Percentiles rank a stretch among this genome's conserved stretches.
phyloP scores from a whole-genome alignment of 2,888 invertebrate species.

The Pheosia gnoma region DNA sequence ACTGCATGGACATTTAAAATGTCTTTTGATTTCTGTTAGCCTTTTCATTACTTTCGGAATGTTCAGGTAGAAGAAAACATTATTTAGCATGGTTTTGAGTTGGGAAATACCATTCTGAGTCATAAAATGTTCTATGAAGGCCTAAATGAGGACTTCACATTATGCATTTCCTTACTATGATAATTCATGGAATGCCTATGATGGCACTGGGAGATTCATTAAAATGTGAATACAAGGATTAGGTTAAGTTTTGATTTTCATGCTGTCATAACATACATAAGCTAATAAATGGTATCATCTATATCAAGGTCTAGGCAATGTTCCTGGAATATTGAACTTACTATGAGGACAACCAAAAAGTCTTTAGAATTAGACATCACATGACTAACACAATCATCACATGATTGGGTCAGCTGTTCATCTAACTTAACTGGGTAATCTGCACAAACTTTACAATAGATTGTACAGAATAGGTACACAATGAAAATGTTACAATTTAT shows the following conservation, averaged over 20 bases:
- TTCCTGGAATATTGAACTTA: not conserved
- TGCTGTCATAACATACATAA: not conserved
- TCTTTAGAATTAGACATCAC: slow-evolving; percentile 47
- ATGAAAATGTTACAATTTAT: not conserved
- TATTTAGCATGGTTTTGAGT: not conserved
- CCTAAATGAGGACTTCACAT: not conserved
- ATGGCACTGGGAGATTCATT: not conserved
- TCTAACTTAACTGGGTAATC: slow-evolving; percentile 21
- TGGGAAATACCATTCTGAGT: slow-evolving; percentile 14
- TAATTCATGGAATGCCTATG: not conserved
- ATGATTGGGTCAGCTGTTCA: slow-evolving; percentile 62
- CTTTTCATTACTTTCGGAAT: not conserved
- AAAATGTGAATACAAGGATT: not conserved
- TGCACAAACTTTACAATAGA: slow-evolving; percentile 8
- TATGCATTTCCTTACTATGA: not conserved
- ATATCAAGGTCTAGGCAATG: not conserved
- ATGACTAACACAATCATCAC: slow-evolving; percentile 63
- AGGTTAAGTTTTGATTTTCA: not conserved
- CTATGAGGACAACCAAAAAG: slow-evolving; percentile 6
- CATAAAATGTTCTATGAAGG: slow-evolving; percentile 8
- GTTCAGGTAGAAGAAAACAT: not conserved
- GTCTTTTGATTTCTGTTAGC: not conserved
- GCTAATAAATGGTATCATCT: not conserved
- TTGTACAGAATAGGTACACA: not conserved
- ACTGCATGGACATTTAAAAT: not conserved